phyloP scores from a whole-genome alignment of 2,797 vertebrate genomes.

The Alcedo quadribrachys region DNA sequence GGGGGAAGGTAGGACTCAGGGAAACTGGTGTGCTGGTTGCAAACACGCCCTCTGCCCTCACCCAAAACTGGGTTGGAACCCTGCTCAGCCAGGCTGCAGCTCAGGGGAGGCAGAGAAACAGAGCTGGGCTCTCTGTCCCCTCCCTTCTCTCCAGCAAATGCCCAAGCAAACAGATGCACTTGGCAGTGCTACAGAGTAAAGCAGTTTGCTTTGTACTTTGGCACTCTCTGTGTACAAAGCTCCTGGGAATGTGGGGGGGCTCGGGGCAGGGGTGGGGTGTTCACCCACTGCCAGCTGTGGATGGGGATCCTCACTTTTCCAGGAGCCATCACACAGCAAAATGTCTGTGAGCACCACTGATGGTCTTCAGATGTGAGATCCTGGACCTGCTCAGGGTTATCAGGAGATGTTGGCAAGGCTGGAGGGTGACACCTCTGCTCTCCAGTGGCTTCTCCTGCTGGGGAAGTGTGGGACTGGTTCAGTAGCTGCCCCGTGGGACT shows the following conservation, averaged over 20 bases:
- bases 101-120: neutral
- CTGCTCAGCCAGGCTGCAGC: neutral
- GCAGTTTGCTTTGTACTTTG: neutral
- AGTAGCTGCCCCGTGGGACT: neutral
- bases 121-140: neutral
- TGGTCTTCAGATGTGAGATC: neutral
- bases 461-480: neutral
- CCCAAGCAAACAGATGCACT: neutral
- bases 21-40: neutral
- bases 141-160: neutral
- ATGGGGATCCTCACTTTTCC: neutral
- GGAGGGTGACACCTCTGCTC: neutral
- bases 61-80: neutral
- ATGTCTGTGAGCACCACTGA: neutral
- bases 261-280: neutral
- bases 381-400: neutral
- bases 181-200: neutral
- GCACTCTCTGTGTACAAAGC: neutral
- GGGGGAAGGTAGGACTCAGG: neutral
- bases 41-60: neutral
- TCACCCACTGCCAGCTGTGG: neutral
- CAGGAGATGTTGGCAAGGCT: neutral
- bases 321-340: rapidly evolving
- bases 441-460: neutral
- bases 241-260: neutral